A percentile compares a stretch with the other conserved stretches of the same genome.
Evolutionary conservation across 2,888 invertebrate genomes (phyloP).

Genomic region (Scelioninae gen. 2): DNA sequence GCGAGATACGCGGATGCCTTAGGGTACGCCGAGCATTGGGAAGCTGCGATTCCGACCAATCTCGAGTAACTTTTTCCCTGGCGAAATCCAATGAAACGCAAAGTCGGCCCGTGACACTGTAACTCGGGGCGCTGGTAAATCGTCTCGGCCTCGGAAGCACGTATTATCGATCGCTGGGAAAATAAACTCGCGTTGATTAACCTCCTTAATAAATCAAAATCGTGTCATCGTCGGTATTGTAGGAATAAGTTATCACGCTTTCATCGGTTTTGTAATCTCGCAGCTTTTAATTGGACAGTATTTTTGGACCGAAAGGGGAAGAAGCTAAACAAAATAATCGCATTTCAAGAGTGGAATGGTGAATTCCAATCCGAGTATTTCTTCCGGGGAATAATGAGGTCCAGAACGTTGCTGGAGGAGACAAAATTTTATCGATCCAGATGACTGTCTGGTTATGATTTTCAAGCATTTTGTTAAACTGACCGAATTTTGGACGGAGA

Average conservation of each 20-base stretch:
- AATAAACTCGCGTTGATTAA: constrained; percentile 51
- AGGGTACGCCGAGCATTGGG: constrained; percentile 29
- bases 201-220: constrained; percentile 47
- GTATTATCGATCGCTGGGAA: constrained; percentile 49
- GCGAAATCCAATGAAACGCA: constrained; percentile 53
- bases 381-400: too few species aligned
- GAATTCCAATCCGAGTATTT: too few species aligned
- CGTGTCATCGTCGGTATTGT: constrained; percentile 33
- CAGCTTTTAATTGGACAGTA: too few species aligned
- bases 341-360: too few species aligned
- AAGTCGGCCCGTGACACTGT: constrained; percentile 49
- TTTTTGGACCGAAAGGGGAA: too few species aligned
- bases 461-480: too few species aligned
- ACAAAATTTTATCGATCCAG: too few species aligned
- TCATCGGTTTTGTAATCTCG: neutral
- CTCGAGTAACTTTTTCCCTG: constrained; percentile 48
- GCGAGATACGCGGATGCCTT: constrained; percentile 31
- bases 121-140: constrained; percentile 44
- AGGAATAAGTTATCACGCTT: constrained; percentile 29
- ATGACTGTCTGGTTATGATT: too few species aligned
- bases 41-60: constrained; percentile 50
- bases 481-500: too few species aligned
- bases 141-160: constrained; percentile 39
- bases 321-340: too few species aligned
- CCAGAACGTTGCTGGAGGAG: too few species aligned